Evolutionary conservation across 2,888 invertebrate genomes (phyloP).

Genomic region (Malthinus flaveolus): DNA sequence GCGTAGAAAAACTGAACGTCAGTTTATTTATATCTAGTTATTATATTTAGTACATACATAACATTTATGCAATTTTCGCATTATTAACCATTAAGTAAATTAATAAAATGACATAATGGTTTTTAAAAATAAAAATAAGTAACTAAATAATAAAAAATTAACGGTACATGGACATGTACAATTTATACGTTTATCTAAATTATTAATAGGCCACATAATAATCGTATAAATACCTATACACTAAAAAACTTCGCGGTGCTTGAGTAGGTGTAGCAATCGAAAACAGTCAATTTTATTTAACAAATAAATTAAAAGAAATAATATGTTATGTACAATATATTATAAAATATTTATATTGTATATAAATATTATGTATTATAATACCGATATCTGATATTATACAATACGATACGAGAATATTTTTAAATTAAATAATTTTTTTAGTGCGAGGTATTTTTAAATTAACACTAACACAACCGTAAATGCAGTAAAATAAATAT

Average conservation of each 20-base stretch:
- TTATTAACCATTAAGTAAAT: slow-evolving; percentile 39
- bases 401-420: not conserved
- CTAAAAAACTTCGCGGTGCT: too few species aligned
- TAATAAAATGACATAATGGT: slow-evolving; percentile 7
- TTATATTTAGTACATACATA: slow-evolving; percentile 55
- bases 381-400: too few species aligned
- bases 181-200: too few species aligned
- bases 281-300: too few species aligned
- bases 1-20: slow-evolving; percentile 22
- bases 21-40: slow-evolving; percentile 39
- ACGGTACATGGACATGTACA: not conserved
- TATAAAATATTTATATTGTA: too few species aligned
- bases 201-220: not conserved
- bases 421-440: not conserved
- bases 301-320: too few species aligned
- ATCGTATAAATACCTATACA: not conserved
- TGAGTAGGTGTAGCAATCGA: too few species aligned
- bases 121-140: not conserved
- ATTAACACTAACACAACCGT: too few species aligned
- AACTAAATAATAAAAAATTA: slow-evolving; percentile 3
- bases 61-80: slow-evolving; percentile 51
- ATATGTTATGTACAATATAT: too few species aligned
- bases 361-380: too few species aligned
- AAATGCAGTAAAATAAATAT: too few species aligned
- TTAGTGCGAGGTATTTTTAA: not conserved